Conservation (phyloP, 2,888 invertebrate species). For the Nyleta sp. region DNA sequence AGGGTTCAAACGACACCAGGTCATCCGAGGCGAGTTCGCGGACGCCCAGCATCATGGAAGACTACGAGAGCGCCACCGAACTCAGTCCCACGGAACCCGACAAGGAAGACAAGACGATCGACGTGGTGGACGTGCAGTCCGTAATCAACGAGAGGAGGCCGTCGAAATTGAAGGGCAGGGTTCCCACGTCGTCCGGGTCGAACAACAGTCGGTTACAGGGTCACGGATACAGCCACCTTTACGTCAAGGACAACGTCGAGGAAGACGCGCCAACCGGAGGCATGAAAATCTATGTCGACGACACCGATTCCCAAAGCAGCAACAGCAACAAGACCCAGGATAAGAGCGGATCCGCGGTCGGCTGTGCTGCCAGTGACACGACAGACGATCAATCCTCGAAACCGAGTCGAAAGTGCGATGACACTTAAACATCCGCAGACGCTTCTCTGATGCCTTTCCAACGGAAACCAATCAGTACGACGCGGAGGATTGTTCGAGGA, state of each 20-base stretch:
- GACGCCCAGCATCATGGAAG: constrained; percentile 63
- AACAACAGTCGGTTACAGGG: constrained; percentile 32
- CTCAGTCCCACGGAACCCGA: constrained; percentile 50
- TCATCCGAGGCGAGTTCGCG: constrained; percentile 49
- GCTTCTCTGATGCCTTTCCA: constrained; percentile 24
- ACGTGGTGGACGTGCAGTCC: constrained; percentile 78
- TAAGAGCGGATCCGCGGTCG: constrained; percentile 31
- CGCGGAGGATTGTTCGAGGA: constrained; percentile 72
- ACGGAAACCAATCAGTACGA: constrained; percentile 4
- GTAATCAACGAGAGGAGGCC: constrained; percentile 80
- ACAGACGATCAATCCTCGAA: constrained; percentile 52
- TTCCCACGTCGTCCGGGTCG: constrained; percentile 35
- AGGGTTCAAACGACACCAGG: constrained; percentile 55
- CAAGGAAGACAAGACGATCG: constrained; percentile 63
- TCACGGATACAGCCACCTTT: constrained; percentile 70
- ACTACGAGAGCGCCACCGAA: constrained; percentile 56
- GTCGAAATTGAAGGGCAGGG: constrained; percentile 73
- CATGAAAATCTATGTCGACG: constrained; percentile 76
- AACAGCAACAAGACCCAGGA: constrained; percentile 56
- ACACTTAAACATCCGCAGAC: constrained; percentile 45
- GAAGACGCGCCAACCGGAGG: constrained; percentile 67
- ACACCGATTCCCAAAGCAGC: constrained; percentile 74
- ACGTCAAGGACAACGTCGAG: constrained; percentile 67
- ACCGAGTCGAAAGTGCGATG: constrained; percentile 46
- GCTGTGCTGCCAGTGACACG: constrained; percentile 37